Conservation (phyloP, 2,113 vertebrate species). For the Strigops habroptila region DNA sequence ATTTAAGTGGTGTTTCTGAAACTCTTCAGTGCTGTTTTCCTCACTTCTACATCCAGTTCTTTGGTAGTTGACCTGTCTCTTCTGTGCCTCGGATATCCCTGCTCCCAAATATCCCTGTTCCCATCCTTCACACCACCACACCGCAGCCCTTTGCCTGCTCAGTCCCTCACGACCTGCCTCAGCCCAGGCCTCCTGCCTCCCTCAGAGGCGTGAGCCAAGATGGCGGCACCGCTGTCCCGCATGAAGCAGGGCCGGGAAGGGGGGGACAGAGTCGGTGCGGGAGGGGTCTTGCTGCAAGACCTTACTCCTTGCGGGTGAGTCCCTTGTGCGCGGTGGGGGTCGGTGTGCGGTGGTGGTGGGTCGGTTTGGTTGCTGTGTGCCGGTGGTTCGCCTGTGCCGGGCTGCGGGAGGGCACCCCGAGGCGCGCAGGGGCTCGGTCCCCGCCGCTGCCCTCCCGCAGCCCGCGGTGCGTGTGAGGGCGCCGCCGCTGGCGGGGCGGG, state of each 20-base stretch:
- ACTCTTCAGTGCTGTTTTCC: neutral
- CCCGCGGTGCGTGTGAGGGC: neutral
- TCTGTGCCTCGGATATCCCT: neutral
- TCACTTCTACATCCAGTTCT: neutral
- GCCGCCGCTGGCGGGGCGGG: neutral
- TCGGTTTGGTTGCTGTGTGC: too few relatives aligned
- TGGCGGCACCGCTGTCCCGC: neutral
- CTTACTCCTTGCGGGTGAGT: neutral
- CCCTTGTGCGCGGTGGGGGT: neutral
- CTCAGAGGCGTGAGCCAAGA: neutral
- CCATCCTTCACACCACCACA: accelerated
- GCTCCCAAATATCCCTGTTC: neutral
- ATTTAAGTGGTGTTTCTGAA: neutral
- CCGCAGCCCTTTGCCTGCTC: too few relatives aligned
- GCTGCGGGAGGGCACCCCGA: neutral
- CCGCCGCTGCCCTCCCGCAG: neutral
- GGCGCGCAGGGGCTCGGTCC: too few relatives aligned
- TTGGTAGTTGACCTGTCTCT: neutral
- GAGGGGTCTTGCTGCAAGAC: neutral
- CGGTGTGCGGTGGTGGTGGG: neutral
- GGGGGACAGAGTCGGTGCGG: neutral
- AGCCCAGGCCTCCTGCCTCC: neutral
- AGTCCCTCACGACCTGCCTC: neutral
- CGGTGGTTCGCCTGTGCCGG: neutral
- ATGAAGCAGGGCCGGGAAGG: too few relatives aligned